Conservation (phyloP, 2,113 vertebrate species). For the Ursus arctos region DNA sequence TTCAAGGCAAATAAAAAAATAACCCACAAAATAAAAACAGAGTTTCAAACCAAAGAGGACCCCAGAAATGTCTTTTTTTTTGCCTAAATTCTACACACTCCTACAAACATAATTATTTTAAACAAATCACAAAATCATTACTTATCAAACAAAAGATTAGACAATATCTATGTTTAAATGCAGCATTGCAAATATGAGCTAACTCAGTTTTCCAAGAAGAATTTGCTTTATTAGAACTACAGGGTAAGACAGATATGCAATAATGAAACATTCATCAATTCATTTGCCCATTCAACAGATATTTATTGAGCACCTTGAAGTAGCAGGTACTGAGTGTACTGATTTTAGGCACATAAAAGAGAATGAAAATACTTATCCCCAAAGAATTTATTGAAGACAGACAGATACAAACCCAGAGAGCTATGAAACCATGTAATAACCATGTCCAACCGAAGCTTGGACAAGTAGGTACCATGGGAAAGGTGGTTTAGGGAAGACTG, state of each 20-base stretch:
- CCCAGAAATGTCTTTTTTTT: neutral
- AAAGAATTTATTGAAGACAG: neutral
- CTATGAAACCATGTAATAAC: neutral
- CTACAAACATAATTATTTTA: neutral
- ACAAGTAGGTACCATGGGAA: neutral
- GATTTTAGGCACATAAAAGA: neutral
- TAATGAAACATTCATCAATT: neutral
- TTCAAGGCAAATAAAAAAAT: neutral
- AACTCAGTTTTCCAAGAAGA: constrained; percentile 32
- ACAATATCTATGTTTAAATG: neutral
- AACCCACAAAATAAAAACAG: neutral
- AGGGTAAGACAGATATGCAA: neutral
- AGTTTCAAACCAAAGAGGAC: neutral
- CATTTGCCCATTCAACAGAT: neutral
- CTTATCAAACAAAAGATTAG: neutral
- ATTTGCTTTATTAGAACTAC: constrained; percentile 9
- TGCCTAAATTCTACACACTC: neutral
- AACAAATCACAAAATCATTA: constrained; percentile 27
- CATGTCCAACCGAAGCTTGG: neutral
- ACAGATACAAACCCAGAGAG: neutral
- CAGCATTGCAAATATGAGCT: neutral
- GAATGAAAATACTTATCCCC: neutral
- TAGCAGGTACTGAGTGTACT: neutral
- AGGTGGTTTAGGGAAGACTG: neutral
- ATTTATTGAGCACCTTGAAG: neutral